Conservation (phyloP, 1,140 invertebrate species). For the Argopecten irradians region DNA sequence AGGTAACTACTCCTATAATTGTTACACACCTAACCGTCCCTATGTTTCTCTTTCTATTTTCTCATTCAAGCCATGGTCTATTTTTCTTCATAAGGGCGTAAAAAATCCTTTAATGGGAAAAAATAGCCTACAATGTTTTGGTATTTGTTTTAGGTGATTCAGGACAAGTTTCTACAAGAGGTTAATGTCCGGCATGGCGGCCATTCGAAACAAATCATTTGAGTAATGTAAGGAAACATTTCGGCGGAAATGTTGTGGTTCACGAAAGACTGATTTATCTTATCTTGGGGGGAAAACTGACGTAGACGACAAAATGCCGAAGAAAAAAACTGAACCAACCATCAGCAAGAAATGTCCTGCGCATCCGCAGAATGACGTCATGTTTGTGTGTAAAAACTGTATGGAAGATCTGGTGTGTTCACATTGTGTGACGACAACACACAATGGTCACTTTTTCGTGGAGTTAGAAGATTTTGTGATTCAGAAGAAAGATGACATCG, state of each 20-base stretch:
- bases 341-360: constrained; percentile 4
- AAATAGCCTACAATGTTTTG: no score
- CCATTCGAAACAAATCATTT: neutral
- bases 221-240: no score
- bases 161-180: no score
- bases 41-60: no score
- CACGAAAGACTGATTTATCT: neutral
- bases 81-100: no score
- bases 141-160: no score
- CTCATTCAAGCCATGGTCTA: no score
- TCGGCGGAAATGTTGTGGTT: no score
- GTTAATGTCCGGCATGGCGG: neutral
- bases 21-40: no score
- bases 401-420: neutral
- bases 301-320: neutral
- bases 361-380: neutral
- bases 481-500: neutral
- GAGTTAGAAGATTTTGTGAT: neutral
- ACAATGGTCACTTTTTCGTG: neutral
- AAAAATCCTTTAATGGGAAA: no score
- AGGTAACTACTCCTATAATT: no score
- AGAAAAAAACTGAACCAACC: neutral
- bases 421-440: neutral
- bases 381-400: constrained; percentile 1
- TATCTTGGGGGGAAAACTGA: neutral